Evolutionary conservation across 2,113 vertebrate genomes (phyloP), one percentile per base, ranked within the genome.

Genomic region (Morone chrysops): DNA sequence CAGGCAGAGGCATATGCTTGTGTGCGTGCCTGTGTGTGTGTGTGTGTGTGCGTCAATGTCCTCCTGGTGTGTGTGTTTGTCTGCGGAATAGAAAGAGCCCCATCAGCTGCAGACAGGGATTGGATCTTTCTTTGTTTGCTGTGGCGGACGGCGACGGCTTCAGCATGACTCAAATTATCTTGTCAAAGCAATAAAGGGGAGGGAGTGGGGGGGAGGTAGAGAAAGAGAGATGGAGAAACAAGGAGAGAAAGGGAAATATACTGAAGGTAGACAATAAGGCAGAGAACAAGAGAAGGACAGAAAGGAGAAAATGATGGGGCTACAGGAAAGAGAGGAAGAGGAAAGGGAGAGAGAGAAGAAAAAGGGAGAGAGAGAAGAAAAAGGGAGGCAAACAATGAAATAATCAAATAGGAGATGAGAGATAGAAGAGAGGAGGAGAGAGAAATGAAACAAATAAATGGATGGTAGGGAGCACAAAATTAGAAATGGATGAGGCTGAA

Each of bases 111-210:
- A 88, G 90, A 91, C 76, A 72, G 80, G 87, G 88, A 92, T 91
- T 91, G 93, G 90, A 86, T 91, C 89, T 86, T 63, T 91, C 86
- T 92, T 94, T 95, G 93, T 94, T 92, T 94, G 92, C 90, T 82
- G 83, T 86, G 85, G 88, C 57, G 84, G 89, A 92, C 71, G 77
- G 88, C 76, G 82, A 89, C 80, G 78, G 91, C 92, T 94, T 92
- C 89, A 88, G 90, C 92, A 89, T 86, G 87, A 90, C 94, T 94
- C 90, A 92, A 95, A 96, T 94, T 87, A 95, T 95, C 94, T 94
- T 94, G 94, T 95, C 95, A 95, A 89, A 90, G 87, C 94, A 92
- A 93, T 93, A 92, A 92, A 90, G 85, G 89, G 87, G 75, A 78
- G 75, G 69, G 6, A 59, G 77, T 48, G 63, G 36, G 54, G 36